Evolutionary conservation across 2,113 vertebrate genomes (phyloP).

Genomic region (Microcebus jonahi): DNA sequence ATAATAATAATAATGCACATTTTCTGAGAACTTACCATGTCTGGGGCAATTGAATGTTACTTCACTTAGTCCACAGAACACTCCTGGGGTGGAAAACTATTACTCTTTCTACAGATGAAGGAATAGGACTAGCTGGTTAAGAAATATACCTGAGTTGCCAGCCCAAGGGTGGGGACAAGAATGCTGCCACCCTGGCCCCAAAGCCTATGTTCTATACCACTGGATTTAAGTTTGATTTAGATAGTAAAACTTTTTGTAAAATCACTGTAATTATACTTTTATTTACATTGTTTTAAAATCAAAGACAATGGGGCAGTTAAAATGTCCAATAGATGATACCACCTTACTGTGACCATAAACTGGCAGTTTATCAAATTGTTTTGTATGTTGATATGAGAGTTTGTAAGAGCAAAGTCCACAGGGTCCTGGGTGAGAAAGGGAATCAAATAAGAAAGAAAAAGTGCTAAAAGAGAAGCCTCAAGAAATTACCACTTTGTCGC

Average conservation of each 20-base stretch:
- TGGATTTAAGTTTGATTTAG: not conserved
- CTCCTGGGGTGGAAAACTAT: not conserved
- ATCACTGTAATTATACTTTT: not conserved
- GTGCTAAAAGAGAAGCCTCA: not conserved
- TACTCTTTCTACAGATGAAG: not conserved
- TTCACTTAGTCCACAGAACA: not conserved
- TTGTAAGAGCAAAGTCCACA: not conserved
- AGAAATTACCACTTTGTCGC: not conserved
- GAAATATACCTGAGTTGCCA: not conserved
- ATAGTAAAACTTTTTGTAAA: not conserved
- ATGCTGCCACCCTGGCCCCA: not conserved
- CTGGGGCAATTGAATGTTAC: not conserved
- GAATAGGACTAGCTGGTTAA: not conserved
- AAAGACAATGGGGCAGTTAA: not conserved
- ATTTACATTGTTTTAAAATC: slow-evolving; percentile 31
- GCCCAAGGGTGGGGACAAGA: not conserved
- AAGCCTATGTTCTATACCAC: not conserved
- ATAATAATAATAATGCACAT: not conserved
- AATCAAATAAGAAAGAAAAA: not conserved
- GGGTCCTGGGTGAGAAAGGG: not conserved
- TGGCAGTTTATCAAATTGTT: not conserved
- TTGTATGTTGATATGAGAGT: not conserved
- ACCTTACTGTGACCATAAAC: not conserved
- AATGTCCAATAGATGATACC: not conserved
- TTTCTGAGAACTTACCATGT: not conserved